phyloP scores from a whole-genome alignment of 1,140 invertebrate species.

The Drusus annulatus region DNA sequence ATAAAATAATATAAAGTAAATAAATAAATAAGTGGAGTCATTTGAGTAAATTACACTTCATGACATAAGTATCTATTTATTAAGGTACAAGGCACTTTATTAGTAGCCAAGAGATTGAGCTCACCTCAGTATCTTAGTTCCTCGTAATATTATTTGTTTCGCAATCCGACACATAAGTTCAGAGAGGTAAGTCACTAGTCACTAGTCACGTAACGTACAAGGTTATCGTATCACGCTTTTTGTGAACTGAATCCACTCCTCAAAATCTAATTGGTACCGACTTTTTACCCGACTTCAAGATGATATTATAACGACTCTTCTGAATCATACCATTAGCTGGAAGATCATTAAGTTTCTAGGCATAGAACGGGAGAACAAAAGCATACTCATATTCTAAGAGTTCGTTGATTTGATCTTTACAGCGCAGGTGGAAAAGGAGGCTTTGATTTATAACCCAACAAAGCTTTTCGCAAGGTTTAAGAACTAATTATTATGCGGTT shows the following conservation, averaged over 20 bases:
- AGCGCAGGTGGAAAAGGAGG: background rate
- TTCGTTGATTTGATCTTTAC: slow-evolving; percentile 16
- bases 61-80: no score
- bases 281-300: slow-evolving; percentile 8
- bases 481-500: no score
- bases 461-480: background rate
- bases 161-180: slow-evolving; percentile 45
- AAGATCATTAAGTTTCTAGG: slow-evolving; percentile 17
- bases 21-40: no score
- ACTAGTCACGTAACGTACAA: slow-evolving; percentile 47
- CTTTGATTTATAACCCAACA: slow-evolving; percentile 12
- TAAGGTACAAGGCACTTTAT: no score
- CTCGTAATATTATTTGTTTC: slow-evolving; percentile 40
- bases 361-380: slow-evolving; percentile 16
- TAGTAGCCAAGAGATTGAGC: slow-evolving; percentile 46
- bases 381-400: slow-evolving; percentile 22
- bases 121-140: slow-evolving; percentile 7
- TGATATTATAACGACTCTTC: slow-evolving; percentile 40
- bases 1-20: no score
- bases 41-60: no score
- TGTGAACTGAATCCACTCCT: slow-evolving; percentile 24
- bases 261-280: slow-evolving; percentile 51
- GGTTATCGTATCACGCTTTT: slow-evolving; percentile 46
- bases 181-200: background rate
- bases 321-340: slow-evolving; percentile 38